phyloP scores from a whole-genome alignment of 2,797 vertebrate genomes.

The Lutjanus campechanus region DNA sequence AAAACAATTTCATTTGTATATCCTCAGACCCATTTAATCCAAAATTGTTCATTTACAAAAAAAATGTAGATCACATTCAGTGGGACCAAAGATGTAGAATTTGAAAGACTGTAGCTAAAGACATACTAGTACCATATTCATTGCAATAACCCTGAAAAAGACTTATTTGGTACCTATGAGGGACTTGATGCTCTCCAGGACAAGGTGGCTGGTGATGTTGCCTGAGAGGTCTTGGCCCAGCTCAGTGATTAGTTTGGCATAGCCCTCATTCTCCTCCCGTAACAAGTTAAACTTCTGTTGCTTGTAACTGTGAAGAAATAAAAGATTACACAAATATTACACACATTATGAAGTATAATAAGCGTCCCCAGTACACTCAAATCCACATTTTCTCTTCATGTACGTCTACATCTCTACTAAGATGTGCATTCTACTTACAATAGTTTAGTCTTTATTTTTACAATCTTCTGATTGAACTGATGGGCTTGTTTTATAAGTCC shows the following conservation, averaged over 20 bases:
- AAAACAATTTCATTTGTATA: neutral
- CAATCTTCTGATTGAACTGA: constrained; percentile 99
- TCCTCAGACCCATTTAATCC: neutral
- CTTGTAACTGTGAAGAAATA: constrained; percentile 91
- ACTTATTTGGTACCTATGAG: constrained; percentile 92
- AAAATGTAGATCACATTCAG: neutral
- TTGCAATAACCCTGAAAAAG: constrained; percentile 5
- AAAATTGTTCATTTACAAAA: neutral
- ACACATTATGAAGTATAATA: neutral
- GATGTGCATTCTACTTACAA: constrained; percentile 89
- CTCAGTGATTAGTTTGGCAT: constrained; percentile 97
- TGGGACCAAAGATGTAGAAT: neutral
- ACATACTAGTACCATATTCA: neutral
- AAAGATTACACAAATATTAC: constrained; percentile 5
- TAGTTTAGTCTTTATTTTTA: constrained; percentile 99
- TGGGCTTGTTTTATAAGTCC: constrained; percentile 98
- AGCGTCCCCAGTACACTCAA: neutral
- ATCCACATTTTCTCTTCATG: neutral
- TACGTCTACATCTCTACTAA: neutral
- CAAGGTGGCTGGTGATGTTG: constrained; percentile 94
- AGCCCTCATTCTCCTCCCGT: constrained; percentile 98
- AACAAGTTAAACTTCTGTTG: constrained; percentile 99
- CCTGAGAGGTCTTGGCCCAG: constrained; percentile 97
- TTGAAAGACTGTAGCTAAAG: neutral
- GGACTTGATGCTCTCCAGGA: constrained; percentile 99